A percentile compares a stretch with the other conserved stretches of the same genome.
These are phyloP conservation scores for Egretta garzetta DNA, from an alignment of 2,113 vertebrate species.

Conservation along the genomic window DNA sequence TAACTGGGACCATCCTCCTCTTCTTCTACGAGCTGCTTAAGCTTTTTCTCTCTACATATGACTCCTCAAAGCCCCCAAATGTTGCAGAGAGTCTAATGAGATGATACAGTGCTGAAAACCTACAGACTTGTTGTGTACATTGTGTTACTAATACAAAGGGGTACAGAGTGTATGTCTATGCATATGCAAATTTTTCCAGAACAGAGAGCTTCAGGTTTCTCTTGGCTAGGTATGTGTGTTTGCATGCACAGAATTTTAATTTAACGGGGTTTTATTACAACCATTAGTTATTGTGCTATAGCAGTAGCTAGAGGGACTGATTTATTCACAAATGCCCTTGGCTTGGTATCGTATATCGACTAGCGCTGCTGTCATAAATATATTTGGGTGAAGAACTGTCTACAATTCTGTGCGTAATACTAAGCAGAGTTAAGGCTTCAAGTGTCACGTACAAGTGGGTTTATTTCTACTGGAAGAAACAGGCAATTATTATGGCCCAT, in stretches of 20 bases:
- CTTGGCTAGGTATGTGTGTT: background rate
- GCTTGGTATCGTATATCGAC: constrained; percentile 39
- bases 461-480: constrained; percentile 53
- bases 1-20: background rate
- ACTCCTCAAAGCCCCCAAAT: background rate
- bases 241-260: constrained; percentile 46
- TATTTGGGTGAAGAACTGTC: constrained; percentile 34
- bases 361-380: constrained; percentile 47
- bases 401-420: background rate
- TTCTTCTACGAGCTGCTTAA: background rate
- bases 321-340: constrained; percentile 48
- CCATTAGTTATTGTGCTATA: constrained; percentile 21
- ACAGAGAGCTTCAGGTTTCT: background rate
- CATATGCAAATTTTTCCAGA: background rate
- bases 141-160: background rate
- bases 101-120: background rate
- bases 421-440: constrained; percentile 50
- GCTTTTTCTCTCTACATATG: rapidly evolving
- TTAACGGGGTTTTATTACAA: constrained; percentile 41
- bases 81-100: background rate
- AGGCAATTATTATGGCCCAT: constrained; percentile 62
- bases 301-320: constrained; percentile 20
- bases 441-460: constrained; percentile 51
- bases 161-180: background rate
- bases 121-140: rapidly evolving